Percentiles rank a stretch among this genome's conserved stretches.
Conservation (phyloP, 2,888 invertebrate species). For the Tenthredo scrophulariae region DNA sequence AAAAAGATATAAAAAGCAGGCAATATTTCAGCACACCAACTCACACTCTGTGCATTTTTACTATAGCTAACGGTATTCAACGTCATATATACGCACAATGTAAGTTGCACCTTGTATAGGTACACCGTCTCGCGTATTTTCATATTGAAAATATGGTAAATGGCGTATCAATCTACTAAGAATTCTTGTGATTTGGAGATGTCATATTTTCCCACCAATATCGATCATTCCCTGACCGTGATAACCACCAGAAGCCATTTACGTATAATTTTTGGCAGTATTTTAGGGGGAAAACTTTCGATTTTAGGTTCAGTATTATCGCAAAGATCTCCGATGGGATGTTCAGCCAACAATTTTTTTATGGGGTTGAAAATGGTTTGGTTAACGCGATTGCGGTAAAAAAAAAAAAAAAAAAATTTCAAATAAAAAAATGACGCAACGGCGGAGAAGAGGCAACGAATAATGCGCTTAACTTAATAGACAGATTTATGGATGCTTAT, state of each 20-base stretch:
- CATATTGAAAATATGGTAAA: not conserved
- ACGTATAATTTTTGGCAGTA: no score
- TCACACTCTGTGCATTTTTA: not conserved
- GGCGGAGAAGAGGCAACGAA: conserved; percentile 56
- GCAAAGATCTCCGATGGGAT: not conserved
- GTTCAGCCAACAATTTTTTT: not conserved
- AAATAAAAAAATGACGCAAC: conserved; percentile 41
- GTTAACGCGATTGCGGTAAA: not conserved
- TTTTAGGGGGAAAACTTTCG: not conserved
- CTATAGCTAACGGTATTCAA: not conserved
- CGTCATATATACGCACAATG: not conserved
- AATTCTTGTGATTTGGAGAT: not conserved
- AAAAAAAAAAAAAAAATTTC: not conserved
- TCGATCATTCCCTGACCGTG: not conserved
- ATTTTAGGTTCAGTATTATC: not conserved
- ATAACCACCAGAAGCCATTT: not conserved
- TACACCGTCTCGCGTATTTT: not conserved
- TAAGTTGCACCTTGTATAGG: not conserved
- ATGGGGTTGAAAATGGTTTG: not conserved
- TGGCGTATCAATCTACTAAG: not conserved
- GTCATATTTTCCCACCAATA: not conserved
- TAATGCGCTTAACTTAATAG: conserved; percentile 72
- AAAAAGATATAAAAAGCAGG: not conserved
- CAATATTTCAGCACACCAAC: not conserved
- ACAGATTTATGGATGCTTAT: conserved; percentile 71